phyloP scores from a whole-genome alignment of 2,113 vertebrate species.

The Solea senegalensis region DNA sequence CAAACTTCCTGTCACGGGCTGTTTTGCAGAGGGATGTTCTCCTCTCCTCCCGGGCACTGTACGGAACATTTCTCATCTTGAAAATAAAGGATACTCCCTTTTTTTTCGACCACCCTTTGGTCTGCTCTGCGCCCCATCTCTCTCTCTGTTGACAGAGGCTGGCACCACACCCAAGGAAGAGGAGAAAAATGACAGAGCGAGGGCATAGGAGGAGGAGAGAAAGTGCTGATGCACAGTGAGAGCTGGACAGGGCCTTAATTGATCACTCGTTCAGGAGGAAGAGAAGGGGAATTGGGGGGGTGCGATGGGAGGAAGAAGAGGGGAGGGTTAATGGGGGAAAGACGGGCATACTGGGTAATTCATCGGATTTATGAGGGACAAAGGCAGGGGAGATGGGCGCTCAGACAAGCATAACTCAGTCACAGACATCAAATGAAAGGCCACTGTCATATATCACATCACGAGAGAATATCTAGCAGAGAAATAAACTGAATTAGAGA shows the following conservation, averaged over 20 bases:
- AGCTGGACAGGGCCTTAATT: constrained; percentile 77
- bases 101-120: constrained; percentile 20
- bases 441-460: constrained; percentile 57
- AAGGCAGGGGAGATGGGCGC: constrained; percentile 54
- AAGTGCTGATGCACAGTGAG: constrained; percentile 73
- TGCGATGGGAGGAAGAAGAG: constrained; percentile 1
- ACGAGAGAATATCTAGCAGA: constrained; percentile 32
- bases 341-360: constrained; percentile 65
- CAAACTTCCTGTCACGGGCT: constrained; percentile 43
- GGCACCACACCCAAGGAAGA: constrained; percentile 34
- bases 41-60: constrained; percentile 50
- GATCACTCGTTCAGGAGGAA: constrained; percentile 76
- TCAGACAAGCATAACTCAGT: constrained; percentile 70
- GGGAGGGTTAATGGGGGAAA: constrained; percentile 69
- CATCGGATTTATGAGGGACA: constrained; percentile 76
- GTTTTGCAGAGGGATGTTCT: constrained; percentile 30
- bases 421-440: constrained; percentile 63
- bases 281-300: constrained; percentile 12
- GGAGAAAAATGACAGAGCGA: constrained; percentile 55
- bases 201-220: constrained; percentile 43
- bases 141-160: constrained; percentile 40
- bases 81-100: constrained; percentile 70
- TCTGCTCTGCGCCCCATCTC: constrained; percentile 26
- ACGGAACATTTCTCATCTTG: constrained; percentile 50
- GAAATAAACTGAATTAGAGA: constrained; percentile 58